Conservation (phyloP, 2,113 vertebrate genomes). For the Sapayoa aenigma region DNA sequence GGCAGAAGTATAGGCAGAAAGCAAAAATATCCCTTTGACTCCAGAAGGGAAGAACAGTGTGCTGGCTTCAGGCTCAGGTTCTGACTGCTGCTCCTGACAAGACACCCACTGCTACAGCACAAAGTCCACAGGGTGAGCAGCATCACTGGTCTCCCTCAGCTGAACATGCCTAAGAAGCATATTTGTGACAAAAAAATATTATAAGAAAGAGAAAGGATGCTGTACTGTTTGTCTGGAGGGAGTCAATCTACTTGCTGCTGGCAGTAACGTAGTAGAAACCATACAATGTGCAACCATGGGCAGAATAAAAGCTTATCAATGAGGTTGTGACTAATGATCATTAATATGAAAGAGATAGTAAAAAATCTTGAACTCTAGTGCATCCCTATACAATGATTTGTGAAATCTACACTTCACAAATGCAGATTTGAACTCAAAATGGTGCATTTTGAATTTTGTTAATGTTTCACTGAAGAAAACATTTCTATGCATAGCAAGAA, state of each 20-base stretch:
- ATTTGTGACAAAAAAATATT: background rate
- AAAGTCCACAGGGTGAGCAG: background rate
- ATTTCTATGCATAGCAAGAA: background rate
- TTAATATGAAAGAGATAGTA: background rate
- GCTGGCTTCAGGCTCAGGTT: background rate
- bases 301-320: background rate
- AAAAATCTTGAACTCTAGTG: background rate
- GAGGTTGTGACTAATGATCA: background rate
- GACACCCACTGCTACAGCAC: rapidly evolving
- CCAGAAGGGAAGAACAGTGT: background rate
- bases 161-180: background rate
- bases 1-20: background rate
- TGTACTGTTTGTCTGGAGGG: background rate
- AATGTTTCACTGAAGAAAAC: background rate
- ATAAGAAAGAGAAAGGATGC: background rate
- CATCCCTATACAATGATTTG: background rate
- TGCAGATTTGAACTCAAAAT: background rate
- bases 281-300: background rate
- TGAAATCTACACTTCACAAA: background rate
- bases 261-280: background rate
- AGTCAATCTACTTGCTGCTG: background rate
- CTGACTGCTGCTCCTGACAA: background rate
- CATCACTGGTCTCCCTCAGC: background rate
- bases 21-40: background rate
- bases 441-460: background rate